Evolutionary conservation across 1,140 invertebrate genomes (phyloP).

Genomic region (Lepidurus couesii): DNA sequence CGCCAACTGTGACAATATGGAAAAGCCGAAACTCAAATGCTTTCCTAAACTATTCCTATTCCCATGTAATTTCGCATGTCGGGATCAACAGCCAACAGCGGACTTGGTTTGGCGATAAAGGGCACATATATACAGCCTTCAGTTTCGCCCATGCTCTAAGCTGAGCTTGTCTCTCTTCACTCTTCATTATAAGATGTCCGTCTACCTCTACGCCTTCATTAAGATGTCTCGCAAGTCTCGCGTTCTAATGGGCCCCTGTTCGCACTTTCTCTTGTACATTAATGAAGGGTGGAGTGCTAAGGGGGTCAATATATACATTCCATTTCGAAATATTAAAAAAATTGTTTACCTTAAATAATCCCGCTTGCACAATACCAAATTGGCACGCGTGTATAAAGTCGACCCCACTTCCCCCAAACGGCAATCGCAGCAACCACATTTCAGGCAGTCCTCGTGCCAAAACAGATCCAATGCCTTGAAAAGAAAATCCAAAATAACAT

Average conservation of each 20-base stretch:
- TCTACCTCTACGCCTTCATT: background rate
- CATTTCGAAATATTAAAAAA: too few relatives aligned
- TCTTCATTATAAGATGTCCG: background rate
- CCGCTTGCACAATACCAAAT: slow-evolving; percentile 84
- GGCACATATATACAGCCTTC: too few relatives aligned
- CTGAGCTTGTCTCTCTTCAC: slow-evolving; percentile 5
- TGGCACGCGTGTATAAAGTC: slow-evolving; percentile 84
- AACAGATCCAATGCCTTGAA: slow-evolving; percentile 75
- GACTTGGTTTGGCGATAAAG: too few relatives aligned
- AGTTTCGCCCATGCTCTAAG: background rate
- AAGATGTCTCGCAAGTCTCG: slow-evolving; percentile 4
- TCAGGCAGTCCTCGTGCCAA: slow-evolving; percentile 93
- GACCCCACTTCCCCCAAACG: slow-evolving; percentile 85
- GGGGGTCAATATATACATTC: too few relatives aligned
- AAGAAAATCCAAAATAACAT: background rate
- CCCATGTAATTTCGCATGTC: too few relatives aligned
- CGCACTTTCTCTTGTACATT: background rate
- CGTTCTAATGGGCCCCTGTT: background rate
- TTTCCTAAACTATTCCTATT: too few relatives aligned
- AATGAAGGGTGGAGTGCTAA: background rate
- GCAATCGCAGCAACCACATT: slow-evolving; percentile 89
- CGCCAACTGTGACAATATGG: too few relatives aligned
- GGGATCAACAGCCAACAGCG: too few relatives aligned
- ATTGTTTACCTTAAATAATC: slow-evolving; percentile 79
- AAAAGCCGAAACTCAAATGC: too few relatives aligned